phyloP scores from a whole-genome alignment of 2,888 invertebrate genomes.

The Argyresthia goedartella region DNA sequence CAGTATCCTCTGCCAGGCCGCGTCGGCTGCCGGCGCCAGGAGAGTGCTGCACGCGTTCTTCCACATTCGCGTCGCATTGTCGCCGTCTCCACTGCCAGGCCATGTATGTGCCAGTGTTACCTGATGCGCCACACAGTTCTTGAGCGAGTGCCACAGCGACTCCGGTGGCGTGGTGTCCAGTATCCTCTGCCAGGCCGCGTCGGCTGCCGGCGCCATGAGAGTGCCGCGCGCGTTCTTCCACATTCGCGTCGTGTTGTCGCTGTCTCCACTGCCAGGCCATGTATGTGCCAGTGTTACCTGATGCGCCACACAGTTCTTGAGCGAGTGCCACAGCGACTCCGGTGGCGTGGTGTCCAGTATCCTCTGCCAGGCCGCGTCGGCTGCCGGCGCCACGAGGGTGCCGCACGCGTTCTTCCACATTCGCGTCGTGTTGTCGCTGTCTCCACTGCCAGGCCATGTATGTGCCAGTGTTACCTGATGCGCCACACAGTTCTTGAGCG shows the following conservation, averaged over 20 bases:
- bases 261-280: too few species aligned
- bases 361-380: slow-evolving; percentile 42
- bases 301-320: slow-evolving; percentile 52
- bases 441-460: too few species aligned
- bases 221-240: slow-evolving; percentile 47
- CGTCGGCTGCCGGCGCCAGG: slow-evolving; percentile 34
- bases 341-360: slow-evolving; percentile 36
- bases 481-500: slow-evolving; percentile 50
- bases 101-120: too few species aligned
- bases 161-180: slow-evolving; percentile 36
- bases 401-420: slow-evolving; percentile 52
- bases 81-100: too few species aligned
- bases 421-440: slow-evolving; percentile 23
- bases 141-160: slow-evolving; percentile 49
- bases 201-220: slow-evolving; percentile 35
- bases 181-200: slow-evolving; percentile 43
- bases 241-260: slow-evolving; percentile 31
- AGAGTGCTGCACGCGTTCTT: slow-evolving; percentile 41
- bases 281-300: too few species aligned
- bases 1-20: slow-evolving; percentile 41
- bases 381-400: slow-evolving; percentile 34
- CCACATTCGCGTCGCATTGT: slow-evolving; percentile 41
- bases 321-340: slow-evolving; percentile 49
- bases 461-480: too few species aligned
- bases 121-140: slow-evolving; percentile 57